phyloP scores from a whole-genome alignment of 2,888 invertebrate species.

The Melieria crassipennis region DNA sequence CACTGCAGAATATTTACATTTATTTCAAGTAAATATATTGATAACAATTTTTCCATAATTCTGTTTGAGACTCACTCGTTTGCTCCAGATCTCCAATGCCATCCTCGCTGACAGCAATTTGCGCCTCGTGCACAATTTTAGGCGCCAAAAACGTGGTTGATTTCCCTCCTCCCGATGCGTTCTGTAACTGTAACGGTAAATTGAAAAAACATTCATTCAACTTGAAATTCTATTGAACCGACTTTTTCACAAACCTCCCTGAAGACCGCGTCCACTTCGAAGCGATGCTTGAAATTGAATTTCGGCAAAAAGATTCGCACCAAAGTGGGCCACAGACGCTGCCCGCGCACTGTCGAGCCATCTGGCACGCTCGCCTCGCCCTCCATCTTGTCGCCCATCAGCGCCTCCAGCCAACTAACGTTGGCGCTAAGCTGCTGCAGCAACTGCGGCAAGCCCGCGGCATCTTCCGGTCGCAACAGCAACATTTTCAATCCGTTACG shows the following conservation, averaged over 20 bases:
- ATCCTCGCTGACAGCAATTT: conserved; percentile 44
- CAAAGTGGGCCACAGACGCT: conserved; percentile 33
- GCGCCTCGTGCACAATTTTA: conserved; percentile 9
- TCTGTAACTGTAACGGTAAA: no score
- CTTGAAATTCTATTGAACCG: no score
- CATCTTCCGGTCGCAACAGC: conserved; percentile 41
- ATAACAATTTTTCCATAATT: background rate
- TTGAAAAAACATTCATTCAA: no score
- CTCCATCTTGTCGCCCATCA: conserved; percentile 16
- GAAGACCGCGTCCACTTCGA: conserved; percentile 36
- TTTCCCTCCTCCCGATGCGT: no score
- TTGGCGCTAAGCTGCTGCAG: conserved; percentile 37
- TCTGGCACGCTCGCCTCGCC: background rate
- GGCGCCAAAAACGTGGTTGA: no score
- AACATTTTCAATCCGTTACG: conserved; percentile 39
- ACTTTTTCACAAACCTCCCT: conserved; percentile 35
- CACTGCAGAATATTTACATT: conserved; percentile 35
- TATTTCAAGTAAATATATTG: conserved; percentile 25
- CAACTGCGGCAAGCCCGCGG: conserved; percentile 39
- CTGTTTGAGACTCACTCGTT: conserved; percentile 41
- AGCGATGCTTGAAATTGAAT: conserved; percentile 39
- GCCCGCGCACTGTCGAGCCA: background rate
- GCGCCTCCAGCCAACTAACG: conserved; percentile 33
- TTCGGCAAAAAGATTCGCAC: conserved; percentile 45
- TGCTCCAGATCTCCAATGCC: conserved; percentile 44